Conservation (phyloP, 2,113 vertebrate genomes). For the Empidonax traillii region DNA sequence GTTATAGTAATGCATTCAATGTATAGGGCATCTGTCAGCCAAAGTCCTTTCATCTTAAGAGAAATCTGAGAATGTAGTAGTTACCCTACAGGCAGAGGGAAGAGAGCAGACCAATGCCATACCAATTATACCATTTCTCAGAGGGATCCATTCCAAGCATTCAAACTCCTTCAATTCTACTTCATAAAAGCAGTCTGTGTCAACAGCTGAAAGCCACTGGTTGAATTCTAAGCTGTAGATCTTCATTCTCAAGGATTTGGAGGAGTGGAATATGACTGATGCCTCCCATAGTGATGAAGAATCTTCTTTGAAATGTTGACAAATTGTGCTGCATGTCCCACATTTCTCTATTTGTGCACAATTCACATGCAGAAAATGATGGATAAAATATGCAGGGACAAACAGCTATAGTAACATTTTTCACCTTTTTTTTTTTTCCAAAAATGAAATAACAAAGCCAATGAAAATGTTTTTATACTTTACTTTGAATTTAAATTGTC, state of each 20-base stretch:
- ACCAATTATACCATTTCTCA: slow-evolving; percentile 62
- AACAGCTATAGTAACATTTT: not conserved
- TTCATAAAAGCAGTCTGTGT: slow-evolving; percentile 27
- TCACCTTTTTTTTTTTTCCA: not conserved
- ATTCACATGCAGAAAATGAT: slow-evolving; percentile 7
- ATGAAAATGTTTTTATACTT: not conserved
- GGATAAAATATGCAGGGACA: slow-evolving; percentile 1
- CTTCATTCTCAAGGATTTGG: slow-evolving; percentile 1
- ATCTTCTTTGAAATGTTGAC: slow-evolving; percentile 37
- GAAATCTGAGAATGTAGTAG: slow-evolving; percentile 35
- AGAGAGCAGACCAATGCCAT: not conserved
- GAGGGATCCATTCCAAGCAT: slow-evolving; percentile 41
- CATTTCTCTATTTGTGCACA: slow-evolving; percentile 28
- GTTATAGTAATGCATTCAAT: slow-evolving; percentile 15
- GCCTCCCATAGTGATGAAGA: slow-evolving; percentile 20
- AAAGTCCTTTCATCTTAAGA: slow-evolving; percentile 35
- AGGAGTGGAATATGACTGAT: not conserved
- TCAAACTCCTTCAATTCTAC: slow-evolving; percentile 32
- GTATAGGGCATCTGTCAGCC: slow-evolving; percentile 19
- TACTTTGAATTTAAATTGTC: not conserved
- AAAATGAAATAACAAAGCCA: not conserved
- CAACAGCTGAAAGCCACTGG: slow-evolving; percentile 28
- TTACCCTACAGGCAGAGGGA: slow-evolving; percentile 33
- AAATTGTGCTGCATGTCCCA: not conserved
- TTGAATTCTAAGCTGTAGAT: slow-evolving; percentile 30